Percentiles rank a stretch among this genome's conserved stretches.
phyloP scores from a whole-genome alignment of 2,113 vertebrate genomes.

The Aix galericulata region DNA sequence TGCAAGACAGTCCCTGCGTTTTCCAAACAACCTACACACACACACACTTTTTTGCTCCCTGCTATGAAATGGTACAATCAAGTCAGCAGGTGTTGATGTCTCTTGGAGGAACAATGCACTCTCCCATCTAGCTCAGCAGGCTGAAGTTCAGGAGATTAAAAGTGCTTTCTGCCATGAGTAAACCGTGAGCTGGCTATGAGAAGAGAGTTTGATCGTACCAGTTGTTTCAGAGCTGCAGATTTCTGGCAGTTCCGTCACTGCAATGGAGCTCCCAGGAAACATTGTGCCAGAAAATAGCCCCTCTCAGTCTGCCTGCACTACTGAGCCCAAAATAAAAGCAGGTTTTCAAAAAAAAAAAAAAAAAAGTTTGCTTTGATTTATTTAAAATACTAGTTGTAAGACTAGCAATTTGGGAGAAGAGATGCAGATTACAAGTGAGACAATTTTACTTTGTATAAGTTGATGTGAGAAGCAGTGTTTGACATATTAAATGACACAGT shows the following conservation, averaged over 20 bases:
- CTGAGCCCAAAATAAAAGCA: neutral
- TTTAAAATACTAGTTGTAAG: neutral
- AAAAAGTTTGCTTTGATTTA: neutral
- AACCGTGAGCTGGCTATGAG: neutral
- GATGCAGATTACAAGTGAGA: neutral
- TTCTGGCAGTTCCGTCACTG: neutral
- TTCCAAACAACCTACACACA: neutral
- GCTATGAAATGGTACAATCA: neutral
- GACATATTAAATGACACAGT: neutral
- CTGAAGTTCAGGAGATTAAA: neutral
- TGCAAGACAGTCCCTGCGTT: neutral
- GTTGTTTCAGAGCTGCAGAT: neutral
- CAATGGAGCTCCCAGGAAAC: neutral
- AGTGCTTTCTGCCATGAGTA: neutral
- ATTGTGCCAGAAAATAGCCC: neutral
- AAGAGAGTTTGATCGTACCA: neutral
- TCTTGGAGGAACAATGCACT: neutral
- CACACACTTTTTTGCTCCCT: neutral
- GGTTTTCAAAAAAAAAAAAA: neutral
- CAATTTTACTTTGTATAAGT: neutral
- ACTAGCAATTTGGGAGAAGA: neutral
- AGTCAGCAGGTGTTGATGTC: neutral
- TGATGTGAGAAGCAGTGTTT: neutral
- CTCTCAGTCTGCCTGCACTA: neutral
- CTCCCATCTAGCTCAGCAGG: neutral